Evolutionary conservation across 2,797 vertebrate species (phyloP).

Genomic region (Crocidura indochinensis): DNA sequence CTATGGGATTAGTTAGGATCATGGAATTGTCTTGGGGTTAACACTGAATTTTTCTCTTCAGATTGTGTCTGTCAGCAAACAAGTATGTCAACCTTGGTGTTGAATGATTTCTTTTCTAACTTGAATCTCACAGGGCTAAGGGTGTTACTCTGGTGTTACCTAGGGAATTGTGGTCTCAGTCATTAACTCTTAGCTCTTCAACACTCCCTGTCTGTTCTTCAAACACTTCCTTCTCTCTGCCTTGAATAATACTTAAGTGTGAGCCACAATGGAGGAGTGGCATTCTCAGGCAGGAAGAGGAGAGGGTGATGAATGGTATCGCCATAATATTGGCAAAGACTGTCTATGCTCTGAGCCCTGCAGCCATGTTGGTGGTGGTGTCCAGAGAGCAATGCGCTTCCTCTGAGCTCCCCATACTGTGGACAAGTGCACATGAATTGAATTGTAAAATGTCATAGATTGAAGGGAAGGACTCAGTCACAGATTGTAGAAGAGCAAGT

Average conservation of each 20-base stretch:
- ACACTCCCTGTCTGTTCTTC: slow-evolving; percentile 6
- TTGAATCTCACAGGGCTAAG: background rate
- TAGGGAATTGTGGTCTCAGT: background rate
- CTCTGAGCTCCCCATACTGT: no score
- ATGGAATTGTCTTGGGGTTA: background rate
- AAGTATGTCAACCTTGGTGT: background rate
- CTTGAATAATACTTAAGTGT: background rate
- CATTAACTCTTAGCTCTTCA: background rate
- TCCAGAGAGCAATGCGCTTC: no score
- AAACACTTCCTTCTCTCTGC: background rate
- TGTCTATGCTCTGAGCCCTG: no score
- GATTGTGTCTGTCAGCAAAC: slow-evolving; percentile 10
- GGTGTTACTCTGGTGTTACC: background rate
- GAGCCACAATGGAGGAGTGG: no score
- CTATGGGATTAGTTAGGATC: background rate
- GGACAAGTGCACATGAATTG: no score
- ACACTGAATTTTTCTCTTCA: background rate
- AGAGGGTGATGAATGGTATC: no score
- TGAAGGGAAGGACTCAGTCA: no score
- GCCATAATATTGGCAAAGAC: no score
- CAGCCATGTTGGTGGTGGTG: no score
- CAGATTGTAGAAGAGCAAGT: no score
- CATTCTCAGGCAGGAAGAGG: no score
- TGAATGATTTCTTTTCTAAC: slow-evolving; percentile 10
- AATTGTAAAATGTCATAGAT: no score